Evolutionary conservation across 2,888 invertebrate genomes (phyloP).

Genomic region (Sussaba pulchella): DNA sequence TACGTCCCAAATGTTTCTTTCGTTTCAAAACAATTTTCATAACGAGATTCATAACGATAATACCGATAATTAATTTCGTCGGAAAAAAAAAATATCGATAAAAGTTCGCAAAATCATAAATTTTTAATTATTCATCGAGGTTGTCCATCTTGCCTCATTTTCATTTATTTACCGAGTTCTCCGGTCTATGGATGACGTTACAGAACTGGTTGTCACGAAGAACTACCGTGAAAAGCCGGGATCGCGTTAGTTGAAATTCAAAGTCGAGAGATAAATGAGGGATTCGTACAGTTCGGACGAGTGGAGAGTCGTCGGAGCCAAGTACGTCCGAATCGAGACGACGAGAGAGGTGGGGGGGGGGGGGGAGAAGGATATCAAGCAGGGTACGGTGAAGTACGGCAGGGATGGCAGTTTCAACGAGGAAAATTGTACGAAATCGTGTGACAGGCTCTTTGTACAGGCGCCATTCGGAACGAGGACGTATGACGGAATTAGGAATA

Average conservation of each 20-base stretch:
- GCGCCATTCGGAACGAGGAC: conserved; percentile 63
- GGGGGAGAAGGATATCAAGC: too few relatives aligned
- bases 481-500: conserved; percentile 80
- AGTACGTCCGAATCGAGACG: background rate
- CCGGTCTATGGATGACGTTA: too few relatives aligned
- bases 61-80: background rate
- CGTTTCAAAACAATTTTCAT: background rate
- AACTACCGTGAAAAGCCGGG: background rate
- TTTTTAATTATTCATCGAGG: background rate
- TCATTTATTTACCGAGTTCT: too few relatives aligned
- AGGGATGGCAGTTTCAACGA: conserved; percentile 9
- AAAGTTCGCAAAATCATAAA: background rate
- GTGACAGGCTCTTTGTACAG: conserved; percentile 57
- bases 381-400: conserved; percentile 1
- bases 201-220: too few relatives aligned
- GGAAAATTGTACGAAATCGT: conserved; percentile 63
- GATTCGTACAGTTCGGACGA: conserved; percentile 50
- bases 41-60: background rate
- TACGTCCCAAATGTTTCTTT: background rate
- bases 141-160: too few relatives aligned
- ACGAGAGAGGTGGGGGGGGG: background rate
- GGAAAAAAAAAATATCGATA: background rate
- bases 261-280: conserved; percentile 66
- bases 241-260: conserved; percentile 64
- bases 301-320: conserved; percentile 29